Percentiles rank a stretch among this genome's conserved stretches.
These are phyloP conservation scores for Euwallacea similis DNA, from an alignment of 1,140 invertebrate species.

Conservation along the genomic window DNA sequence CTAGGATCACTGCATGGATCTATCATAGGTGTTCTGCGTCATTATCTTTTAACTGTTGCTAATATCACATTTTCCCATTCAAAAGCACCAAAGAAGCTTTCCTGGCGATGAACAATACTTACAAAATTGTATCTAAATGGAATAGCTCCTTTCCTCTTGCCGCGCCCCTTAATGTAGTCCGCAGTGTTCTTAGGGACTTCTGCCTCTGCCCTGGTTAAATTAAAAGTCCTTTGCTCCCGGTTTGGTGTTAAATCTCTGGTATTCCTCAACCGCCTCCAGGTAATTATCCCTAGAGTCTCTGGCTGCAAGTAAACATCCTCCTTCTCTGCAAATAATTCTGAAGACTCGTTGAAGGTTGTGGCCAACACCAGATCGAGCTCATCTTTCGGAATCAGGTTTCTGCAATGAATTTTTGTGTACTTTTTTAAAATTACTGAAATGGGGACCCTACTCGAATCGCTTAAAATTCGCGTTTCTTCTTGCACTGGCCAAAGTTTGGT, in stretches of 20 bases:
- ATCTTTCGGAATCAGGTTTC: conserved; percentile 59
- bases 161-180: neutral
- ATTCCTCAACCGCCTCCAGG: conserved; percentile 63
- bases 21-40: no score
- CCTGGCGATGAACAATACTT: conserved; percentile 7
- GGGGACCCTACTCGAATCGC: conserved; percentile 42
- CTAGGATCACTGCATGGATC: no score
- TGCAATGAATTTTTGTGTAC: conserved; percentile 10
- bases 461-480: conserved; percentile 58
- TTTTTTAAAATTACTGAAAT: neutral
- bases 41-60: no score
- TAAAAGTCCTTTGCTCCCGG: conserved; percentile 39
- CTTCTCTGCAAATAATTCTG: conserved; percentile 62
- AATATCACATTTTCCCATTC: neutral
- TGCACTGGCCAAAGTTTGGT: conserved; percentile 64
- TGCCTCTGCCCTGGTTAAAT: neutral
- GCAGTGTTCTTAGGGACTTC: conserved; percentile 8
- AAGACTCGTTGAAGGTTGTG: conserved; percentile 63
- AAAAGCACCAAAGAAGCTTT: neutral
- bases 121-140: conserved; percentile 44
- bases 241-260: conserved; percentile 56
- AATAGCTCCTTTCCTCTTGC: conserved; percentile 19
- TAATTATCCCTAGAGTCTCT: conserved; percentile 58
- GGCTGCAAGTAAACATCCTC: conserved; percentile 62
- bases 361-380: conserved; percentile 63